Evolutionary conservation across 2,888 invertebrate species (phyloP).

Genomic region (Bellardia pandia): DNA sequence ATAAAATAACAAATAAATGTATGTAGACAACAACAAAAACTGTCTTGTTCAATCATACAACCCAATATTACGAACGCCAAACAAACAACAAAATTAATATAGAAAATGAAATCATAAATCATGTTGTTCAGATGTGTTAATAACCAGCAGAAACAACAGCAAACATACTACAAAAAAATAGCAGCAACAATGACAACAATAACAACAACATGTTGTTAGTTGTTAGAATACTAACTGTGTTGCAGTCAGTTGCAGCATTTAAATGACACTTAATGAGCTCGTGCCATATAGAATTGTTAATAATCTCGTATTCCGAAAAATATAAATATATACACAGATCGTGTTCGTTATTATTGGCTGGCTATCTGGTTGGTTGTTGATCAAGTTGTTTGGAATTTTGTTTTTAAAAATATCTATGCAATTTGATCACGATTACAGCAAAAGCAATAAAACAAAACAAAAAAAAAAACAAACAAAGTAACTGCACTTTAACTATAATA

Average conservation of each 20-base stretch:
- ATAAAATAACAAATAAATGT: conserved; percentile 38
- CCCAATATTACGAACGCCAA: conserved; percentile 17
- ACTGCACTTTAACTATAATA: conserved; percentile 25
- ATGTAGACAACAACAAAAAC: conserved; percentile 32
- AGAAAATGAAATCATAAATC: conserved; percentile 65
- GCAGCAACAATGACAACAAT: conserved; percentile 5
- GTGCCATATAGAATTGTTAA: conserved; percentile 80
- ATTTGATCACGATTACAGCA: conserved; percentile 66
- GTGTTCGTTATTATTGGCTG: conserved; percentile 49
- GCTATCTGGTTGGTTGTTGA: conserved; percentile 48
- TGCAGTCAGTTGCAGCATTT: conserved; percentile 77
- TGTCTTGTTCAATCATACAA: conserved; percentile 52
- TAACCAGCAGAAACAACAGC: conserved; percentile 55
- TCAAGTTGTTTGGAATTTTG: conserved; percentile 69
- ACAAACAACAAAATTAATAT: conserved; percentile 29
- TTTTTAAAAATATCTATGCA: conserved; percentile 31
- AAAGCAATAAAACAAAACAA: conserved; percentile 1
- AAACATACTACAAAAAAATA: conserved; percentile 59
- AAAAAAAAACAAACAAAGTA: conserved; percentile 17
- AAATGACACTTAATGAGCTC: conserved; percentile 83
- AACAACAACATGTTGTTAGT: conserved; percentile 46
- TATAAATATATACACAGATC: conserved; percentile 43
- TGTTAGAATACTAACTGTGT: conserved; percentile 36
- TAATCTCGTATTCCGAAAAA: conserved; percentile 20
- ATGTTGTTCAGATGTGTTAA: conserved; percentile 66